phyloP scores from a whole-genome alignment of 2,797 vertebrate species.

The Sebastes trivittatus region DNA sequence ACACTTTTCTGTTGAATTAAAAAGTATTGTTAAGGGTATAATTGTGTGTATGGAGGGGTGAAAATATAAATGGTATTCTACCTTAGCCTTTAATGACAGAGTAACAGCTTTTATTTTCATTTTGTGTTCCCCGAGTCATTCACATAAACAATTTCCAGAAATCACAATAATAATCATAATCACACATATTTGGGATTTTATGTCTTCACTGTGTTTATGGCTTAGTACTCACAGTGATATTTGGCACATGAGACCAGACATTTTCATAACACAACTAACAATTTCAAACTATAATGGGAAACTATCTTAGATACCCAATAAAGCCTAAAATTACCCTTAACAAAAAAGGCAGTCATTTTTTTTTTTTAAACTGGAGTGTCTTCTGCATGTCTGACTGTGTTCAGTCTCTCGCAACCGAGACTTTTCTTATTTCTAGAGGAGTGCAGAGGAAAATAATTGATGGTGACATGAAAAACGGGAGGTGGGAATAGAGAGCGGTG shows the following conservation, averaged over 20 bases:
- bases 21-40: not conserved
- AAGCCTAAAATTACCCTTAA: not conserved
- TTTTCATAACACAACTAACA: not conserved
- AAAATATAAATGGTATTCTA: not conserved
- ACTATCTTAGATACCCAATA: not conserved
- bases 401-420: conserved; percentile 22
- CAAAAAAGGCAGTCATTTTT: no score
- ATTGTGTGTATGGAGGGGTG: not conserved
- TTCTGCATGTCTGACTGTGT: conserved; percentile 28
- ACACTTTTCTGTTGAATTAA: not conserved
- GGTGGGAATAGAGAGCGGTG: conserved; percentile 31
- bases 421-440: conserved; percentile 52
- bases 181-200: not conserved
- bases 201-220: not conserved
- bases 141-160: not conserved
- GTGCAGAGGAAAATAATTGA: conserved; percentile 69
- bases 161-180: not conserved
- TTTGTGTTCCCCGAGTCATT: not conserved
- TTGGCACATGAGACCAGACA: not conserved
- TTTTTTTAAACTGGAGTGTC: not conserved
- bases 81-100: conserved; percentile 9
- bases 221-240: not conserved
- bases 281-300: not conserved
- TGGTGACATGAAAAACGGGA: conserved; percentile 58
- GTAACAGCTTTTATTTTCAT: not conserved